A percentile compares a stretch with the other conserved stretches of the same genome.
Evolutionary conservation across 2,113 vertebrate genomes (phyloP).

Genomic region (Sinocyclocheilus rhinocerous): DNA sequence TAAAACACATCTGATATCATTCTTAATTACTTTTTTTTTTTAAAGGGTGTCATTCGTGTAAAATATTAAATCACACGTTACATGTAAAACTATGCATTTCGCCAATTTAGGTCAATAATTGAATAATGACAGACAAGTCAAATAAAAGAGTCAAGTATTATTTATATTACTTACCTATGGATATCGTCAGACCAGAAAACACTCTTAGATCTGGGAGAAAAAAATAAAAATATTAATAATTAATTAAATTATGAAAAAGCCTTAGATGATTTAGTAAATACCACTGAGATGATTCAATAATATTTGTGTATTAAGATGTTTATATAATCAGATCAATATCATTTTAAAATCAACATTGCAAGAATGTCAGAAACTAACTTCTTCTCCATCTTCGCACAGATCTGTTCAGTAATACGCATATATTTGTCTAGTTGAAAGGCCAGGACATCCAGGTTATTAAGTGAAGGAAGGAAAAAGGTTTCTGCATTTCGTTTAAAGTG

Average conservation of each 20-base stretch:
- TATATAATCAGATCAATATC: background rate
- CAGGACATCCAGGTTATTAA: constrained; percentile 66
- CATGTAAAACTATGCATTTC: too few relatives aligned
- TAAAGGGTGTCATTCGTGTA: too few relatives aligned
- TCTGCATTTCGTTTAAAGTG: constrained; percentile 66
- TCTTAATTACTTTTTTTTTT: too few relatives aligned
- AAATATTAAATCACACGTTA: too few relatives aligned
- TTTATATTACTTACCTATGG: constrained; percentile 37
- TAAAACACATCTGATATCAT: too few relatives aligned
- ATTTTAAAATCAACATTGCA: background rate
- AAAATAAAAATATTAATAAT: background rate
- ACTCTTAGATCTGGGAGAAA: constrained; percentile 40
- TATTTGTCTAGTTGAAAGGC: constrained; percentile 68
- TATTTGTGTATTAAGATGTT: background rate
- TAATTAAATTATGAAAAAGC: background rate
- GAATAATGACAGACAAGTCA: too few relatives aligned
- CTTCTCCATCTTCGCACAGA: constrained; percentile 62
- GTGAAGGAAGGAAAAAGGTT: constrained; percentile 65
- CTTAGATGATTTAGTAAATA: background rate
- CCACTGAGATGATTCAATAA: background rate
- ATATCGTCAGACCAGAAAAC: background rate
- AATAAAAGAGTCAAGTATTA: background rate
- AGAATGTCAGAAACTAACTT: background rate
- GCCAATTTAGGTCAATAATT: too few relatives aligned
- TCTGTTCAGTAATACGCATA: constrained; percentile 57